phyloP scores from a whole-genome alignment of 2,888 invertebrate genomes.

The Orthosia gracilis region DNA sequence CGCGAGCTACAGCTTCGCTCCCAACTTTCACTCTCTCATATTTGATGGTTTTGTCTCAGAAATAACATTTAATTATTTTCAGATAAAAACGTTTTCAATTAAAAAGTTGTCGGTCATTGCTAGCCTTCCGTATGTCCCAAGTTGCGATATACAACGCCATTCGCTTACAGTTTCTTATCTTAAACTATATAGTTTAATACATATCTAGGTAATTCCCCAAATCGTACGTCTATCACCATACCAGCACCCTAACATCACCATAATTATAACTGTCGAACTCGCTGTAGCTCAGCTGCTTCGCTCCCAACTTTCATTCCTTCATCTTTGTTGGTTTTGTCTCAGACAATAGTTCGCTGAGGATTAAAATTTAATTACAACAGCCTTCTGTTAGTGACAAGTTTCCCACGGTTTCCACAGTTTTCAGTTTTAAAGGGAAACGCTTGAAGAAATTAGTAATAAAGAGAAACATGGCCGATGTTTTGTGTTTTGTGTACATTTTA shows the following conservation, averaged over 20 bases:
- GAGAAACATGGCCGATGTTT: conserved; percentile 43
- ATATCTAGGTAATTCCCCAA: neutral
- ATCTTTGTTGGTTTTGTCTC: conserved; percentile 66
- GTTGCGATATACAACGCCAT: too few relatives aligned
- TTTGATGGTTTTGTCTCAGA: conserved; percentile 67
- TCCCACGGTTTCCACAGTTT: conserved; percentile 64
- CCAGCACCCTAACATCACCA: conserved; percentile 5
- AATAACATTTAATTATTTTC: conserved; percentile 74
- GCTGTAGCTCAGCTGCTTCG: conserved; percentile 30
- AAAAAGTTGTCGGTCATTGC: too few relatives aligned
- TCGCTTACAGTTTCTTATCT: neutral
- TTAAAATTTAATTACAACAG: conserved; percentile 76
- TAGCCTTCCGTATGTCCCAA: too few relatives aligned
- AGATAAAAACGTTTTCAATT: too few relatives aligned
- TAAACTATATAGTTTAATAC: too few relatives aligned
- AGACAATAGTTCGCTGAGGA: conserved; percentile 69
- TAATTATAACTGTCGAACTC: conserved; percentile 38
- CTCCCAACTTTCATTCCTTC: conserved; percentile 59
- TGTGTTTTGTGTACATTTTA: conserved; percentile 48
- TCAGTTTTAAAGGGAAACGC: conserved; percentile 47
- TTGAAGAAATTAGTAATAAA: conserved; percentile 61
- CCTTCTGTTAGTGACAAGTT: conserved; percentile 64
- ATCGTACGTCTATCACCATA: conserved; percentile 7
- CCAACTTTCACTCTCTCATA: conserved; percentile 60
- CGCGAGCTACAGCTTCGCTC: conserved; percentile 17